Evolutionary conservation across 2,113 vertebrate genomes (phyloP), one percentile per base, ranked within the genome.

Genomic region (Otocyon megalotis): DNA sequence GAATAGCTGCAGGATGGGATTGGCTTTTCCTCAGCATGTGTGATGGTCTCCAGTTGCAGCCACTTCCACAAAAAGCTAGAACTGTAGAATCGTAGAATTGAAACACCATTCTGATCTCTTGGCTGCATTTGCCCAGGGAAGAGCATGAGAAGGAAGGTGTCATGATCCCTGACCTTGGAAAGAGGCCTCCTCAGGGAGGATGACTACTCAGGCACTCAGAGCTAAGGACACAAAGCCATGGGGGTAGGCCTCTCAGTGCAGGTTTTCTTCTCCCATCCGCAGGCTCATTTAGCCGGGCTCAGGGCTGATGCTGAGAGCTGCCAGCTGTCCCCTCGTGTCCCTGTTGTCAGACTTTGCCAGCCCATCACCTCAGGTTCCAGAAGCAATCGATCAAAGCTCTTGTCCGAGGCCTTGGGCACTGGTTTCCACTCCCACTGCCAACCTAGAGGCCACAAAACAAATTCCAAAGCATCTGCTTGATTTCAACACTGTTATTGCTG

Each of bases 191-290:
- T 32, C 12, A 32, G n/a, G 24, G 30, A 15, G 3, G 17, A 28
- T 0, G 43, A 67, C 0, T 0, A 43, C 20, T 2, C n/a, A n/a
- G 5, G 8, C 19, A 16, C 17, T 93, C 74, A 50, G 20, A 72
- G 35, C 4, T 1, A 72, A 67, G 14, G 65, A 26, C 37, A 43
- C 26, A 50, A 63, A 43, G 24, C 53, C 11, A 58, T 9, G 8
- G 16, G 19, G 28, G 3, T 11, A 20, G 19, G 48, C 32, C 37
- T 12, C 5, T 26, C 48, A 5, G 8, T 19, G 69, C 15, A 62
- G 28, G 19, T 5, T 32, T 87, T 56, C n/a, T 86, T 43, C 54
- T n/a, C 10, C 32, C 20, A 19, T 5, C 32, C n/a, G 26, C 79
- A 69, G 22, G 5, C 30, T 74, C 56, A 77, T n/a, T n/a, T 43